phyloP scores from a whole-genome alignment of 2,888 invertebrate species.

The Diaphora mendica region DNA sequence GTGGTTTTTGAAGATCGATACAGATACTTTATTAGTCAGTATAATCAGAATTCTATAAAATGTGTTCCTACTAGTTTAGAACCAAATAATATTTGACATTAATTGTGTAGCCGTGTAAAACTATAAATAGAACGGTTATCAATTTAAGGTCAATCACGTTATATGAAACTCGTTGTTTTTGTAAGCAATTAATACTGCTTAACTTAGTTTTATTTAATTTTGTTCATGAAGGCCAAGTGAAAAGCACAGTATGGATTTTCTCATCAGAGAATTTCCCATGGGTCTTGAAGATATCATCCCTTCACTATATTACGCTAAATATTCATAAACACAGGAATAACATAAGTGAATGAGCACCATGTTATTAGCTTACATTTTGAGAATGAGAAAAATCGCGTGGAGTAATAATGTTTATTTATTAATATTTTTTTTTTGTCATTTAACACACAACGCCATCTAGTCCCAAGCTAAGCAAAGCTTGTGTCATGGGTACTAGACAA shows the following conservation, averaged over 20 bases:
- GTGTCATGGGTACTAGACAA: too few relatives aligned
- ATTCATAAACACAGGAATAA: slow-evolving; percentile 11
- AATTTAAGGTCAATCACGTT: not conserved
- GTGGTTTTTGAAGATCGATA: too few relatives aligned
- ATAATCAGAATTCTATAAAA: not conserved
- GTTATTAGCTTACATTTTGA: not conserved
- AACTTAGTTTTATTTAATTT: not conserved
- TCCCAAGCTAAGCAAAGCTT: too few relatives aligned
- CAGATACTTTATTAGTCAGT: not conserved
- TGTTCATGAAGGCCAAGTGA: not conserved
- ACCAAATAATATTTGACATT: not conserved
- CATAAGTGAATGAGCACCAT: slow-evolving; percentile 15
- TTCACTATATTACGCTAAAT: slow-evolving; percentile 14
- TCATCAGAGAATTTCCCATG: slow-evolving; percentile 18
- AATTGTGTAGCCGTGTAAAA: not conserved
- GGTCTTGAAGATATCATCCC: slow-evolving; percentile 10
- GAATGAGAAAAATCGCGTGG: not conserved
- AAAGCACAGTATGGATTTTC: slow-evolving; percentile 6
- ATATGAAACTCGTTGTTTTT: not conserved
- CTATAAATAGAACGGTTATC: not conserved
- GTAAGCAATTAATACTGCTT: not conserved
- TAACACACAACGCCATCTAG: too few relatives aligned
- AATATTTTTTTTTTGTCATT: too few relatives aligned
- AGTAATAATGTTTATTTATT: not conserved
- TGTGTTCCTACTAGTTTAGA: not conserved